phyloP scores from a whole-genome alignment of 2,888 invertebrate species.

The Gisinianus flammeolus region DNA sequence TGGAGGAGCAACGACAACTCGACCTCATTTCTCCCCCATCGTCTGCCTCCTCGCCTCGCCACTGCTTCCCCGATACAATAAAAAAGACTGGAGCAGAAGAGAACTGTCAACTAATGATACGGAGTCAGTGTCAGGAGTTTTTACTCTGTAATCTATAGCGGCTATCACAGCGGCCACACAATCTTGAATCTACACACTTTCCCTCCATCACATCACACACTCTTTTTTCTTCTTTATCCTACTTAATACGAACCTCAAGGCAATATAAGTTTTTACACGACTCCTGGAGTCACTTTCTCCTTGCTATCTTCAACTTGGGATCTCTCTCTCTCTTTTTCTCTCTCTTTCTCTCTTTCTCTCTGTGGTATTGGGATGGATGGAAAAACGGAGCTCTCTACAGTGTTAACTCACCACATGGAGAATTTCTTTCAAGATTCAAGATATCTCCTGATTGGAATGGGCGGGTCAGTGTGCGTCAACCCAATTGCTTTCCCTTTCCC shows the following conservation, averaged over 20 bases:
- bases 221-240: not conserved
- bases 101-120: too few species aligned
- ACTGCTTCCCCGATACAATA: too few species aligned
- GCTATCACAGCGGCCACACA: not conserved
- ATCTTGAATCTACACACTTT: not conserved
- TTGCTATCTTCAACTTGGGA: too few species aligned
- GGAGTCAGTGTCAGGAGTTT: too few species aligned
- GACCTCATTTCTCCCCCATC: not conserved
- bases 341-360: too few species aligned
- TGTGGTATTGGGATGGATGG: not conserved
- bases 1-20: too few species aligned
- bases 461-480: not conserved
- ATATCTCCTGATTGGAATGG: conserved; percentile 15
- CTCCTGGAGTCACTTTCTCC: not conserved
- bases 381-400: too few species aligned
- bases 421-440: conserved; percentile 1
- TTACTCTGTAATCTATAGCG: not conserved
- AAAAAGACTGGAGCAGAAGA: too few species aligned
- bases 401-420: not conserved
- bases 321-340: too few species aligned
- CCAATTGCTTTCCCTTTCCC: not conserved
- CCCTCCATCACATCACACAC: not conserved
- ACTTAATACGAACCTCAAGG: not conserved
- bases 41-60: too few species aligned
- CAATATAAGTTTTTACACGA: not conserved